Base-by-base conservation (phyloP, 2,113 vertebrate genomes). In the Oncorhynchus gorbuscha region DNA sequence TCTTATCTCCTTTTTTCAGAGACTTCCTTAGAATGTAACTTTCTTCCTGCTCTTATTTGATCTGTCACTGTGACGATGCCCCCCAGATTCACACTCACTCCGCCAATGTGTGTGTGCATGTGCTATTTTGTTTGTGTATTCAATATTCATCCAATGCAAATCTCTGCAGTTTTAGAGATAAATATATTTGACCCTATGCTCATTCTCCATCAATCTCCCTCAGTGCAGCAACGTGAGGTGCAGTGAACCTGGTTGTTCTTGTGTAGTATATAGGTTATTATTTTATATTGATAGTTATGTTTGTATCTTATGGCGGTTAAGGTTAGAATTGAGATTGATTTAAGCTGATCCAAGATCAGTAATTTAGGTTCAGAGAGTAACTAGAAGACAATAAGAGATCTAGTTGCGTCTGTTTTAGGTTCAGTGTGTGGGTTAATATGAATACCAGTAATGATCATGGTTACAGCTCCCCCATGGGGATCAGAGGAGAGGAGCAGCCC, bases 1-100 rank as follows among this genome's bases (percentile, higher is more conserved):
- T 76, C 69, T 72, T 48, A 69, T 76, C 80, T 69, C 64, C 71
- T 32, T 70, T 81, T 79, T 83, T 22, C n/a, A 45, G 39, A 45
- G 12, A 61, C 80, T 65, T 75, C 70, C 74, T 85, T 73, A 71
- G 67, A 78, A 72, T 85, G 73, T 83, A 39, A 74, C 80, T 83
- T 80, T 71, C 58, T 8, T 30, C 13, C 2, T 69, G 75, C 73
- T 71, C 81, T 85, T 80, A 85, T 85, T 82, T 79, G 77, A 83
- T 80, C 68, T 71, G 74, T 80, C 77, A 69, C 62, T 66, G 22
- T 59, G 69, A 76, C 62, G 35, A 69, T 74, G 62, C 67, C 70
- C 71, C 71, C 74, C 28, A 72, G 68, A 69, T 48, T 69, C 39
- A 48, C 22, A 55, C 35, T 51, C 22, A 62, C 18, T 67, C 35